phyloP scores from a whole-genome alignment of 2,797 vertebrate species.

The Myotis myotis region DNA sequence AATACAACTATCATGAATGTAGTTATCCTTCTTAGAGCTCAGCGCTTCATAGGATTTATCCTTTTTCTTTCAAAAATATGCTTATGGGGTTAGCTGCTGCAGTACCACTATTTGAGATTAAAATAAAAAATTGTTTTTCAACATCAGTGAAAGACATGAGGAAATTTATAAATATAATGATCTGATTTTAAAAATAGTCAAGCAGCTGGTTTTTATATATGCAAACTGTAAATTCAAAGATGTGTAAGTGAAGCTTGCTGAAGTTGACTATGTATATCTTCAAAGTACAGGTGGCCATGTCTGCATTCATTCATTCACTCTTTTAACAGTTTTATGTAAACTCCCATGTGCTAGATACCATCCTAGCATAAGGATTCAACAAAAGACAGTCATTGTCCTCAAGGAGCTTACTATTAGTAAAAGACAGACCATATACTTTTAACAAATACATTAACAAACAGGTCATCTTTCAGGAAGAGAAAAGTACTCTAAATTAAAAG shows the following conservation, averaged over 20 bases:
- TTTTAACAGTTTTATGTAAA: neutral
- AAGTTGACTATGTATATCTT: neutral
- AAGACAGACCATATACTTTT: neutral
- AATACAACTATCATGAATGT: neutral
- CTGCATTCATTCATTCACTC: neutral
- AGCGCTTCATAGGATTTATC: neutral
- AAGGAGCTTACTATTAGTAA: neutral
- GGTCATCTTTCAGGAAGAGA: neutral
- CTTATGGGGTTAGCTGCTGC: neutral
- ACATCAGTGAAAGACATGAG: neutral
- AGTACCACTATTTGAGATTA: conserved; percentile 17
- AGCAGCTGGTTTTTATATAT: neutral
- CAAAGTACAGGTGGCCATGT: neutral
- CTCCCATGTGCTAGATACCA: neutral
- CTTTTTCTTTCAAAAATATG: conserved; percentile 44
- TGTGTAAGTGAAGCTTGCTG: neutral
- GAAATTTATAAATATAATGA: conserved; percentile 13
- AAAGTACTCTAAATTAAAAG: neutral
- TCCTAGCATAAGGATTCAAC: neutral
- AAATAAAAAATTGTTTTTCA: conserved; percentile 58
- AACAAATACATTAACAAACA: neutral
- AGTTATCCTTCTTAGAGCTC: conserved; percentile 11
- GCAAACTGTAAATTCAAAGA: conserved; percentile 30
- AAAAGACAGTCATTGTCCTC: neutral
- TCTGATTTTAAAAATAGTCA: neutral